A percentile compares a stretch with the other conserved stretches of the same genome.
phyloP scores from a whole-genome alignment of 2,888 invertebrate genomes.

The Anoplius nigerrimus region DNA sequence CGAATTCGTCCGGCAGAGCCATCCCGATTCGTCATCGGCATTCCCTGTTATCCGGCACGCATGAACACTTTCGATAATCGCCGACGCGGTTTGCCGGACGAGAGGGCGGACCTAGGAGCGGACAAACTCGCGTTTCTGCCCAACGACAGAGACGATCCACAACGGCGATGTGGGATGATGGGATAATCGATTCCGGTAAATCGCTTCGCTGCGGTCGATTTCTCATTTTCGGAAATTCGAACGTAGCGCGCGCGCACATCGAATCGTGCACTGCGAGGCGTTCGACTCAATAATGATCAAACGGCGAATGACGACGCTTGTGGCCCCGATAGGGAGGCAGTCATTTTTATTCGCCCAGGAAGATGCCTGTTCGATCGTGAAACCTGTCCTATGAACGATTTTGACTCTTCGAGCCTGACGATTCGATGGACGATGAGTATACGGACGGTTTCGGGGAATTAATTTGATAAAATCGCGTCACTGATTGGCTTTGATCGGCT shows the following conservation, averaged over 20 bases:
- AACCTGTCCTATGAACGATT: no score
- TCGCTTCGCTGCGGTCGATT: slow-evolving; percentile 30
- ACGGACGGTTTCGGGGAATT: no score
- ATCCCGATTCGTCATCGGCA: slow-evolving; percentile 49
- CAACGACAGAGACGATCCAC: slow-evolving; percentile 6
- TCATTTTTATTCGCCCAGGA: no score
- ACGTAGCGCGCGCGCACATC: slow-evolving; percentile 34
- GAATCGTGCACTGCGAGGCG: no score
- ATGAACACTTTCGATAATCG: slow-evolving; percentile 55
- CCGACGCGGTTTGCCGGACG: neutral
- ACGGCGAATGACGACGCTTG: no score
- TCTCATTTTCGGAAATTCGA: slow-evolving; percentile 29
- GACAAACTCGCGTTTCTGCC: neutral
- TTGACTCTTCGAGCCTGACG: no score
- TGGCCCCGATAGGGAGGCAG: no score
- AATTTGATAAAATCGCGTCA: no score
- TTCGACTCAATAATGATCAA: no score
- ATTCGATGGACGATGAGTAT: no score
- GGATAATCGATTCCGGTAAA: slow-evolving; percentile 32
- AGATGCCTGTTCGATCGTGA: no score
- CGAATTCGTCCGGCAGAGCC: slow-evolving; percentile 45
- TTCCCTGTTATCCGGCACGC: slow-evolving; percentile 47
- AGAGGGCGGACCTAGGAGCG: slow-evolving; percentile 16
- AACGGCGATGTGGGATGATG: slow-evolving; percentile 4
- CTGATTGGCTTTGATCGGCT: no score